Evolutionary conservation across 2,797 vertebrate genomes (phyloP).

Genomic region (Meriones psammophilus): DNA sequence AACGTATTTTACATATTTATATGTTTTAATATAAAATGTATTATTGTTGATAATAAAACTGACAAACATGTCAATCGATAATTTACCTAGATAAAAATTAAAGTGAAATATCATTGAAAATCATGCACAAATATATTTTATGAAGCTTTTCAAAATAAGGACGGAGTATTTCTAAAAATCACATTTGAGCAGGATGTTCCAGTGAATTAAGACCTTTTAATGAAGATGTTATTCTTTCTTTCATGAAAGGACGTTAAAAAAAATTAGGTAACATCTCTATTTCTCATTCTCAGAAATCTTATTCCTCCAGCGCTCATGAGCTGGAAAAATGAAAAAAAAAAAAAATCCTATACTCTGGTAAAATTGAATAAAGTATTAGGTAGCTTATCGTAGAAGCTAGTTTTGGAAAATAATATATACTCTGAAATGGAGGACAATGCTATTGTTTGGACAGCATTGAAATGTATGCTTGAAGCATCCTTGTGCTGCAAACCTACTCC

Average conservation of each 20-base stretch:
- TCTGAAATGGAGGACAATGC: slow-evolving; percentile 1
- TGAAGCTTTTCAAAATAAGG: not conserved
- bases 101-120: slow-evolving; percentile 8
- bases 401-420: slow-evolving; percentile 35
- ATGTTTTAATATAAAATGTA: not conserved
- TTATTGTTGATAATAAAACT: not conserved
- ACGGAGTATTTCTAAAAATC: not conserved
- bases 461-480: not conserved
- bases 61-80: not conserved
- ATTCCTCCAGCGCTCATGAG: not conserved
- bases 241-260: not conserved
- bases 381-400: not conserved
- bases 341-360: not conserved
- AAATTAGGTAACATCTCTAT: not conserved
- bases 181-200: not conserved
- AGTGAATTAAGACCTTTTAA: not conserved
- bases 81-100: slow-evolving; percentile 29
- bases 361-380: slow-evolving; percentile 47
- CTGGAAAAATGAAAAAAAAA: not conserved
- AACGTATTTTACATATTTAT: not conserved
- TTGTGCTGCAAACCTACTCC: not conserved
- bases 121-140: not conserved
- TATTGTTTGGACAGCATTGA: not conserved
- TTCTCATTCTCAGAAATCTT: slow-evolving; percentile 15
- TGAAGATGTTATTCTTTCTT: not conserved